Base-by-base conservation (phyloP, 2,888 invertebrate genomes). In the Argyra leucocephala region DNA sequence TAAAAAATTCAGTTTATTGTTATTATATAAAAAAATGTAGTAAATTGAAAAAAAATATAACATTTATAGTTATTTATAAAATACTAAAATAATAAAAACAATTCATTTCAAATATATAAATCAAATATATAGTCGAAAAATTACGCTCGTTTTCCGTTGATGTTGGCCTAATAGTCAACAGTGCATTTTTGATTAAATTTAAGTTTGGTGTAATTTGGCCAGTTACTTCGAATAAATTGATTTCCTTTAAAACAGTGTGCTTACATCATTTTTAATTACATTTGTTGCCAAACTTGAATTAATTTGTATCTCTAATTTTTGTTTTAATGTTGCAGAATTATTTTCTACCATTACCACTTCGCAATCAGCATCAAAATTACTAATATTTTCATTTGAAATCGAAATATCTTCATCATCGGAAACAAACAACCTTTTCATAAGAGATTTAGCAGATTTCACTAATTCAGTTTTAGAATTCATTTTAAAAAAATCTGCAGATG, bases 131-230 rank as follows among this genome's bases (percentile, higher is more conserved):
- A 10, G 23, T 59, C 22, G 24, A 24, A 60, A 60, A 60, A 60
- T 60, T 60, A 18, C 60, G 24, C 24, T 60, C 23, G 18, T 60
- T 60, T 24, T 61, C 18, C 6, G 61, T 61, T 21, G 31, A 61
- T 10, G 61, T 61, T 61, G 61, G 61, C 18, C 31, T 18, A 21
- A 61, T 36, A 4, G 61, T 31, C 6, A 31, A 36, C 10, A 61
- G 21, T 10, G 61, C 61, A 61, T 31, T 26, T n/a, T 31, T n/a
- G 5, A 61, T 3, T 22, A n/a, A 10, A 10, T 61, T 31, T 26
- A 61, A 61, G 18, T 61, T 61, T 31, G 61, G 26, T 21, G 61
- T 61, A 15, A 61, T 7, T 26, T 61, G 24, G 7, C 59, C 59
- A 31, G 26, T 61, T n/a, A n/a, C 12, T 31, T 61, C 22, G 9